Percentiles rank a stretch among this genome's conserved stretches.
phyloP scores from a whole-genome alignment of 2,113 vertebrate genomes.

The Cochlearius cochlearius region DNA sequence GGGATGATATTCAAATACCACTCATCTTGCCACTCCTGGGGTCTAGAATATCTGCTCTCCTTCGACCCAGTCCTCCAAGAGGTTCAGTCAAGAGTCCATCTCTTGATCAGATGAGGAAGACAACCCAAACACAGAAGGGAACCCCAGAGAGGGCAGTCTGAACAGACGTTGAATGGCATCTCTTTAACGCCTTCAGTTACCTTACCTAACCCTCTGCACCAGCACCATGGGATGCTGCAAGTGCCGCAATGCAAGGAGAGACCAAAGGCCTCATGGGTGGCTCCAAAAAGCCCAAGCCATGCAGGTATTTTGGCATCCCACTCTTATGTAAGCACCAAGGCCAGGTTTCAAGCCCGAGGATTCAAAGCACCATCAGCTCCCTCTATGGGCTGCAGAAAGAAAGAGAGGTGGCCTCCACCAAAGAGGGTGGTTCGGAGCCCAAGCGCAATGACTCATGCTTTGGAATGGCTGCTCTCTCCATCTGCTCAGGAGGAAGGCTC shows the following conservation, averaged over 20 bases:
- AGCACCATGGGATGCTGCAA: neutral
- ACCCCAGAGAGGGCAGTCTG: neutral
- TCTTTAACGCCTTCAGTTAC: neutral
- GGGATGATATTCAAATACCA: no score
- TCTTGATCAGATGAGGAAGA: neutral
- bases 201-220: neutral
- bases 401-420: neutral
- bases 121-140: neutral
- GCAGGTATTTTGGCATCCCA: neutral
- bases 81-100: neutral
- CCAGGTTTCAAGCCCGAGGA: neutral
- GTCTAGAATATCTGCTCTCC: neutral
- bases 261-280: neutral
- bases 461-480: neutral
- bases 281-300: neutral
- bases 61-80: neutral
- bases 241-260: neutral
- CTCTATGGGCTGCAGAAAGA: conserved; percentile 16
- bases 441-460: neutral
- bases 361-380: conserved; percentile 42
- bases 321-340: neutral
- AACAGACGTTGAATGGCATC: accelerated
- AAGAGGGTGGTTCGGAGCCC: neutral
- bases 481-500: neutral
- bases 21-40: neutral